Conservation (phyloP, 2,888 invertebrate genomes). For the Nymphalis polychloros region DNA sequence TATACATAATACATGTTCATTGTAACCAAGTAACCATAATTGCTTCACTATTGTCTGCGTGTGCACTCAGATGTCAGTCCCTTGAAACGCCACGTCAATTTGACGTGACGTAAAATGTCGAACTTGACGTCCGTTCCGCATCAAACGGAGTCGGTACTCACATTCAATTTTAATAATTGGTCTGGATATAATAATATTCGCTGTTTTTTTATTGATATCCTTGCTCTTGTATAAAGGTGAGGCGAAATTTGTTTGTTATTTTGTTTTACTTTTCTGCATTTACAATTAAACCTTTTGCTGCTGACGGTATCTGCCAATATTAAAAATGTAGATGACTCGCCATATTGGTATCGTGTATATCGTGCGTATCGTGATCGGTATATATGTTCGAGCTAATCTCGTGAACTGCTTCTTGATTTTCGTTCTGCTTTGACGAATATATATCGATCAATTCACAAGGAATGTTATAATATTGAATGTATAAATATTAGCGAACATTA, state of each 20-base stretch:
- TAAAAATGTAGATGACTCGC: too few relatives aligned
- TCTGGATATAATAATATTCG: constrained; percentile 6
- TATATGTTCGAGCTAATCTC: too few relatives aligned
- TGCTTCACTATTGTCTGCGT: constrained; percentile 47
- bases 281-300: neutral
- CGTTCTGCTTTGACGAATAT: too few relatives aligned
- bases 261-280: neutral
- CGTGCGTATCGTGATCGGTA: too few relatives aligned
- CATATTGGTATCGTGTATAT: too few relatives aligned
- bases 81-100: constrained; percentile 24
- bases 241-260: neutral
- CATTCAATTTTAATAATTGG: constrained; percentile 11
- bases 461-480: too few relatives aligned
- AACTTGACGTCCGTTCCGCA: constrained; percentile 24
- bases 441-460: too few relatives aligned
- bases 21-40: constrained; percentile 37
- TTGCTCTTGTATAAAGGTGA: neutral
- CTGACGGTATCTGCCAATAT: neutral
- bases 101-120: constrained; percentile 24
- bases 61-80: constrained; percentile 23
- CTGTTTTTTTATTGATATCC: neutral
- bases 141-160: constrained; percentile 15
- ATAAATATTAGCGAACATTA: too few relatives aligned
- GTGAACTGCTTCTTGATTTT: too few relatives aligned
- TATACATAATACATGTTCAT: neutral